Evolutionary conservation across 2,888 invertebrate species (phyloP).

Genomic region (Tortricodes alternella): DNA sequence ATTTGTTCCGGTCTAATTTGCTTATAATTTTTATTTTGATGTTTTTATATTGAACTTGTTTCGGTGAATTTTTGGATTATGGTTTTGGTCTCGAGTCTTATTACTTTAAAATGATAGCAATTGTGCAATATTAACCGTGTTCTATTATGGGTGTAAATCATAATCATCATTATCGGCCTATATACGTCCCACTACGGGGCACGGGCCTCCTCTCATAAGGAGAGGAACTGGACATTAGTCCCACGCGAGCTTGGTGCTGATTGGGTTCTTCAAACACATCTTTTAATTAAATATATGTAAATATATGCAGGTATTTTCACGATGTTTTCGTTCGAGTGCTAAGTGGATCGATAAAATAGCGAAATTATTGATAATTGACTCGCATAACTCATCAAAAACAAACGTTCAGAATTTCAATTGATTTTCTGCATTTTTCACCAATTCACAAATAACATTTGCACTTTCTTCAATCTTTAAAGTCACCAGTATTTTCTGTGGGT

Average conservation of each 20-base stretch:
- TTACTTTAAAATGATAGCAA: not conserved
- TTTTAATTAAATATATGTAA: too few species aligned
- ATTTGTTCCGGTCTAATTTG: slow-evolving; percentile 67
- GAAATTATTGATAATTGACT: not conserved
- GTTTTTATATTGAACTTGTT: slow-evolving; percentile 16
- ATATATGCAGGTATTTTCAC: too few species aligned
- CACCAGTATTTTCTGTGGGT: slow-evolving; percentile 4
- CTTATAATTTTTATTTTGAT: slow-evolving; percentile 48
- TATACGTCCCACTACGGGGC: too few species aligned
- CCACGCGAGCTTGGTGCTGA: too few species aligned
- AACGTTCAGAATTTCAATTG: too few species aligned
- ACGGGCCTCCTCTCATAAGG: too few species aligned
- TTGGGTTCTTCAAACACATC: too few species aligned
- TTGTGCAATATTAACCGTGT: not conserved
- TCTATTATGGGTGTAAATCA: not conserved
- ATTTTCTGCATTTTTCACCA: not conserved
- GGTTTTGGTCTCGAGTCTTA: not conserved
- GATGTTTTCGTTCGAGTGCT: too few species aligned
- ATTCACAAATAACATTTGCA: not conserved
- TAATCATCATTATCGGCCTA: too few species aligned
- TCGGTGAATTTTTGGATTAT: not conserved
- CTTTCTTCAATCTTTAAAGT: slow-evolving; percentile 1
- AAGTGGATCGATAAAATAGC: not conserved
- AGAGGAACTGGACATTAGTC: too few species aligned
- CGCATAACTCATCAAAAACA: too few species aligned